These are phyloP conservation scores for Arion vulgaris DNA, from an alignment of 1,140 invertebrate species.

Conservation along the genomic window DNA sequence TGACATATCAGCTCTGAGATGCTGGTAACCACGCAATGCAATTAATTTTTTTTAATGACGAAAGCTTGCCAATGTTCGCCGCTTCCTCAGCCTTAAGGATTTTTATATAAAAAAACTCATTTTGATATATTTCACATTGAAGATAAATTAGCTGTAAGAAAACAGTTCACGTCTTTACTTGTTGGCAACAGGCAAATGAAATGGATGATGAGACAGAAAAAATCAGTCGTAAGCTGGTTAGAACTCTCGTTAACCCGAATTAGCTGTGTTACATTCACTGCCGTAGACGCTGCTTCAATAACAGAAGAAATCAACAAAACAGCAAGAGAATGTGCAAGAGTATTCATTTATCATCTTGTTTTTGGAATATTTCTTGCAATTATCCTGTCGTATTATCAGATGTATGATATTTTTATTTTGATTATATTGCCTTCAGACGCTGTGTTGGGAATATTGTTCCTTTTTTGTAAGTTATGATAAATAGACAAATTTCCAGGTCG, in stretches of 20 bases:
- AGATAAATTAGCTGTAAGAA: background rate
- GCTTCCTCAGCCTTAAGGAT: background rate
- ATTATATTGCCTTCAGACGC: too few species aligned
- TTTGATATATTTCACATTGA: background rate
- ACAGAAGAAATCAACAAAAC: too few species aligned
- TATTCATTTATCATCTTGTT: too few species aligned
- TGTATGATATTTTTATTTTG: too few species aligned
- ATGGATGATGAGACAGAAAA: background rate
- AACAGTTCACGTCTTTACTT: background rate
- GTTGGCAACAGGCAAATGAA: background rate
- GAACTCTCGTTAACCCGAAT: background rate
- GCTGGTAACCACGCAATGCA: background rate
- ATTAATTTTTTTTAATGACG: conserved; percentile 14
- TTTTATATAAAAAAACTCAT: background rate
- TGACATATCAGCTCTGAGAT: background rate
- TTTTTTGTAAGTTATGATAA: too few species aligned
- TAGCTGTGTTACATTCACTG: background rate
- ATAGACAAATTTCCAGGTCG: too few species aligned
- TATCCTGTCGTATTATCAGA: too few species aligned
- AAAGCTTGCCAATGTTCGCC: background rate
- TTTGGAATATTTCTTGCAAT: too few species aligned
- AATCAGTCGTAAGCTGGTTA: background rate
- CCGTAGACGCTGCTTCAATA: too few species aligned
- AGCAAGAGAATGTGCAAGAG: too few species aligned
- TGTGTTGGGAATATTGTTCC: too few species aligned